These are phyloP conservation scores for Neelides folsomi DNA, from an alignment of 2,888 invertebrate species.

Conservation along the genomic window DNA sequence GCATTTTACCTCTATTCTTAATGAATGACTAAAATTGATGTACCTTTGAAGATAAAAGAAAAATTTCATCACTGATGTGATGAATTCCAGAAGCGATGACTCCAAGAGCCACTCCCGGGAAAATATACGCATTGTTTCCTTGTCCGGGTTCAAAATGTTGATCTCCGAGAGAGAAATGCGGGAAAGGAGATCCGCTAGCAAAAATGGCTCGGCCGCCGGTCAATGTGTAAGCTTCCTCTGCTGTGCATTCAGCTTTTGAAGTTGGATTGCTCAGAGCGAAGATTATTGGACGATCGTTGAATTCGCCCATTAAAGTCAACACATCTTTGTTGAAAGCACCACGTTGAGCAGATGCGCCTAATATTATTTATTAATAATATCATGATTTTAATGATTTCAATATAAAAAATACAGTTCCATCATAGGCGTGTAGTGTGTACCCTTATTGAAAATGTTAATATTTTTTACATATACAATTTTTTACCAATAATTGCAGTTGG, in stretches of 20 bases:
- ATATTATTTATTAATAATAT: conserved; percentile 8
- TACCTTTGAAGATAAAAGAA: conserved; percentile 68
- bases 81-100: conserved; percentile 81
- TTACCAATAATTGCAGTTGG: conserved; percentile 87
- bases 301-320: conserved; percentile 67
- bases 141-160: conserved; percentile 81
- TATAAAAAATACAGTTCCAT: too few relatives aligned
- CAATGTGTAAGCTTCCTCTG: conserved; percentile 80
- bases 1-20: too few relatives aligned
- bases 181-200: conserved; percentile 93
- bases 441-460: too few relatives aligned
- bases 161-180: conserved; percentile 55
- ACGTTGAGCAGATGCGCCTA: conserved; percentile 81
- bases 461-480: too few relatives aligned
- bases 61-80: conserved; percentile 84
- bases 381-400: too few relatives aligned
- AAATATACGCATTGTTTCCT: conserved; percentile 94
- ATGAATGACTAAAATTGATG: background rate
- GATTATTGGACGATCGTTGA: conserved; percentile 76
- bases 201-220: conserved; percentile 78
- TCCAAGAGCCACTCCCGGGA: conserved; percentile 89
- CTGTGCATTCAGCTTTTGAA: conserved; percentile 97
- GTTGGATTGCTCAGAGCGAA: conserved; percentile 99
- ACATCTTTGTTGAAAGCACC: conserved; percentile 88
- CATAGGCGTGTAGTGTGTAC: too few relatives aligned